These are phyloP conservation scores for Forficula auricularia DNA, from an alignment of 1,140 invertebrate species.

Conservation along the genomic window DNA sequence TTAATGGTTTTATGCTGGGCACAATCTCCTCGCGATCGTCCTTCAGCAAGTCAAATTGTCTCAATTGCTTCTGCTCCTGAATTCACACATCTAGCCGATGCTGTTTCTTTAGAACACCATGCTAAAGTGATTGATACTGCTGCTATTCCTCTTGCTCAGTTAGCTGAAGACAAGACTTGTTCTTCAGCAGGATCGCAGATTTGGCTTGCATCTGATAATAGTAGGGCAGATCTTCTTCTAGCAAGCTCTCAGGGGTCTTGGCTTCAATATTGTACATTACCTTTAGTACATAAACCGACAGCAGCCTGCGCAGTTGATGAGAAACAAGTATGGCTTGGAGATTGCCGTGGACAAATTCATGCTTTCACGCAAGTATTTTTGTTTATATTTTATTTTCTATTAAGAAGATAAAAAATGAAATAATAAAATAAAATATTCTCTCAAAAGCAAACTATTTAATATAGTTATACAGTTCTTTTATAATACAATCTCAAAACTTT, in stretches of 20 bases:
- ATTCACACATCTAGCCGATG: conserved; percentile 74
- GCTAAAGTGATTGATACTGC: conserved; percentile 35
- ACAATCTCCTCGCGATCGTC: conserved; percentile 67
- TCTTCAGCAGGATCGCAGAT: conserved; percentile 33
- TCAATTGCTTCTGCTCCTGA: conserved; percentile 81
- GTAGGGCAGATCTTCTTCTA: conserved; percentile 45
- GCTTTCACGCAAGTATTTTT: conserved; percentile 44
- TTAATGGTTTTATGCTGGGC: conserved; percentile 93
- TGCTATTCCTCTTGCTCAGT: conserved; percentile 21
- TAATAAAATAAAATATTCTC: no score
- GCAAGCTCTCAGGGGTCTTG: conserved; percentile 34
- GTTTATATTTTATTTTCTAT: conserved; percentile 2
- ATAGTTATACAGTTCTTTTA: no score
- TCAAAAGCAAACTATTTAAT: no score
- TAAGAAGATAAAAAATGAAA: no score
- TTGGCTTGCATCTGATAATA: conserved; percentile 52
- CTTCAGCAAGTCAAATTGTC: conserved; percentile 83
- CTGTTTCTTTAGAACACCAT: conserved; percentile 43
- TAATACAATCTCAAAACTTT: no score
- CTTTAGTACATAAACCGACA: conserved; percentile 19
- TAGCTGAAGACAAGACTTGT: conserved; percentile 18
- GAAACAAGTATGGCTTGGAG: conserved; percentile 64
- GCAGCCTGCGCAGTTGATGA: conserved; percentile 40
- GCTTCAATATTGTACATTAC: conserved; percentile 28
- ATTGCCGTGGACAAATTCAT: conserved; percentile 59